Evolutionary conservation across 2,888 invertebrate species (phyloP), one percentile per base, ranked within the genome.

Genomic region (Ephialtes manifestator): DNA sequence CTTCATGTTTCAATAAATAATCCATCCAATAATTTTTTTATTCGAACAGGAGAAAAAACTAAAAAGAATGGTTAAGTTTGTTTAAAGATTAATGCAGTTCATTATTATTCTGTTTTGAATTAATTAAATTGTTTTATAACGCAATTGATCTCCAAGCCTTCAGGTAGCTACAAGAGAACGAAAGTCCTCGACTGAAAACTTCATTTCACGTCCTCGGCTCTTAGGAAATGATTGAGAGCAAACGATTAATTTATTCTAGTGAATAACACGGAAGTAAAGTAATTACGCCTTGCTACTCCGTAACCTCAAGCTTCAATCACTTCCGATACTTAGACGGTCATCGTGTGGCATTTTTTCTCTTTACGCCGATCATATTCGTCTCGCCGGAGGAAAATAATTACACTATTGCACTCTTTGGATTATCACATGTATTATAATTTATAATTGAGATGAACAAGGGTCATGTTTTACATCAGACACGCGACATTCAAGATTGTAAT

Each of bases 401-500:
- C 18, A 55, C 53, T 8, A 20, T 24, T 24, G 53, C 53, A 10
- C 15, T 20, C 20, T 3, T 3, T 20, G 11, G 20, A 55, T 55
- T 55, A 24, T 24, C 24, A 8, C 39, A 55, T 43, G 20, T n/a
- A 35, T 43, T 15, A 28, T 48, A 18, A 68, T 58, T 55, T 58
- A 13, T 51, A 58, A 68, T 58, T 43, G 31, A 20, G 15, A 43
- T 43, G 11, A 10, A 55, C 15, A 24, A 72, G 43, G 15, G 4
- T 63, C 24, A 24, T 13, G 43, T 7, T 18, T 51, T 7, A 58
- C 43, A 18, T 18, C 35, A 35, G 63, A 48, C 75, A 75, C 75
- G 75, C 63, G 75, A 75, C 63, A 63, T 31, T 63, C 63, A 31
- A 63, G 31, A 60, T 31, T n/a, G 28, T 46, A 75, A 72, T 53